phyloP scores from a whole-genome alignment of 2,888 invertebrate genomes.

The Idaea biselata region DNA sequence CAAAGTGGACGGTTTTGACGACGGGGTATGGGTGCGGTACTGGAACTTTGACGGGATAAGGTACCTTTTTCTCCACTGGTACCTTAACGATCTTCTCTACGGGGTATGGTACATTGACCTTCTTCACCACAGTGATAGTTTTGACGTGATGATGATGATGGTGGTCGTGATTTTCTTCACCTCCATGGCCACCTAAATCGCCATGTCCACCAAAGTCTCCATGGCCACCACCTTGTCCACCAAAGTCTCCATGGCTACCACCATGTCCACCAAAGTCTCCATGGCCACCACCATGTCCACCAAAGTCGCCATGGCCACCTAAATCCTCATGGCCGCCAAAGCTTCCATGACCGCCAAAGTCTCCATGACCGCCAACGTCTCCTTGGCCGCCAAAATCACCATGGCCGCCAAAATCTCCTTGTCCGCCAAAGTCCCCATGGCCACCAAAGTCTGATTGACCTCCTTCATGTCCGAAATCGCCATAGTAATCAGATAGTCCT shows the following conservation, averaged over 20 bases:
- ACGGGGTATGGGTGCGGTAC: constrained; percentile 87
- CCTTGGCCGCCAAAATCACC: constrained; percentile 59
- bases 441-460: constrained; percentile 49
- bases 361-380: constrained; percentile 35
- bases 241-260: constrained; percentile 26
- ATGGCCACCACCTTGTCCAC: constrained; percentile 26
- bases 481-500: constrained; percentile 76
- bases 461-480: constrained; percentile 54
- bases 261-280: constrained; percentile 40
- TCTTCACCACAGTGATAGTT: constrained; percentile 85
- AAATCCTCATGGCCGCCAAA: constrained; percentile 38
- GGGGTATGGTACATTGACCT: constrained; percentile 86
- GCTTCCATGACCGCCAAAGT: constrained; percentile 39
- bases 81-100: constrained; percentile 85
- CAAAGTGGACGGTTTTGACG: constrained; percentile 83
- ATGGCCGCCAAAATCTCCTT: constrained; percentile 40
- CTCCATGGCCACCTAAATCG: constrained; percentile 27
- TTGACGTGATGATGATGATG: constrained; percentile 74
- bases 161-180: constrained; percentile 36
- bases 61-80: constrained; percentile 85
- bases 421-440: constrained; percentile 42
- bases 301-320: constrained; percentile 29
- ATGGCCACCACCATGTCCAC: constrained; percentile 35
- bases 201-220: constrained; percentile 20
- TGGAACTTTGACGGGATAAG: constrained; percentile 84